A percentile compares a stretch with the other conserved stretches of the same genome.
These are phyloP conservation scores for Cephus sareptanus DNA, from an alignment of 2,888 invertebrate species.

Conservation along the genomic window DNA sequence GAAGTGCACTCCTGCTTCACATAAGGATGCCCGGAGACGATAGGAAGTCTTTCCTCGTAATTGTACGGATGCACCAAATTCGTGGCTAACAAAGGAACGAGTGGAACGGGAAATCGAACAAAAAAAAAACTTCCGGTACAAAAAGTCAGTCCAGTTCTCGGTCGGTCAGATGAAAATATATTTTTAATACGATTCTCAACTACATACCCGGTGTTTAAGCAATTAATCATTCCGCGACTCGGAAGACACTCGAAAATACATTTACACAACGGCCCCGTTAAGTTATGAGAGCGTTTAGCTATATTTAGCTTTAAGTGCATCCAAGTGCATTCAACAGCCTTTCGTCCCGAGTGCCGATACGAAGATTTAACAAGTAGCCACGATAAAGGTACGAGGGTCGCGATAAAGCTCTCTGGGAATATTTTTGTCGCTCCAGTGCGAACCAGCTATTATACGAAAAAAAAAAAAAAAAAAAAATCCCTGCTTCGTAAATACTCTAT, in stretches of 20 bases:
- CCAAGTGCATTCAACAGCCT: background rate
- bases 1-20: slow-evolving; percentile 47
- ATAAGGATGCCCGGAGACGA: slow-evolving; percentile 34
- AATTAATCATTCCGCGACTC: background rate
- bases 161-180: background rate
- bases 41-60: slow-evolving; percentile 40
- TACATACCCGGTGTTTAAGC: background rate
- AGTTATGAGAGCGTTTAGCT: background rate
- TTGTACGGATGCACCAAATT: slow-evolving; percentile 45
- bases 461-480: background rate
- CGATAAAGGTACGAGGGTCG: background rate
- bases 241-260: background rate
- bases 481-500: background rate
- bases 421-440: background rate
- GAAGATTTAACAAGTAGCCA: background rate
- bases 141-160: background rate
- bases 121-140: background rate
- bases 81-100: slow-evolving; percentile 26
- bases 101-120: slow-evolving; percentile 26
- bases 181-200: background rate
- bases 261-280: background rate
- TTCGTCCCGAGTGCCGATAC: background rate
- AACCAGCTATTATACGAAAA: background rate
- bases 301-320: background rate
- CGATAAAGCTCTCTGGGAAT: background rate